Percentiles rank a stretch among this genome's conserved stretches.
These are phyloP conservation scores for Cistogaster globosa DNA, from an alignment of 2,888 invertebrate genomes.

Conservation along the genomic window DNA sequence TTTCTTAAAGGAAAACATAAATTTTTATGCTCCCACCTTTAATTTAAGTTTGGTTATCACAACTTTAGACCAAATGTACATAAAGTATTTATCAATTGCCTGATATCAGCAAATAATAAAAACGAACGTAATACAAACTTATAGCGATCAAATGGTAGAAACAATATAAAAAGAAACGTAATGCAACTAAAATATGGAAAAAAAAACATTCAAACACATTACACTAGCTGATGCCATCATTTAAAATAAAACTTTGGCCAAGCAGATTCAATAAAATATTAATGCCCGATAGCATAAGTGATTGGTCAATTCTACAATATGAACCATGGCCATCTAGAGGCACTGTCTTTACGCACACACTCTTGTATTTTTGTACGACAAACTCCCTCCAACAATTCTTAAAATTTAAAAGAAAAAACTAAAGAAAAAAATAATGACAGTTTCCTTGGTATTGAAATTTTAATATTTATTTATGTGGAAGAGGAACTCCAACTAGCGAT, in stretches of 20 bases:
- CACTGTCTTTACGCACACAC: conserved; percentile 9
- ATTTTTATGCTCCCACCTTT: neutral
- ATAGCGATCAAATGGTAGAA: conserved; percentile 56
- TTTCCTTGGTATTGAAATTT: conserved; percentile 27
- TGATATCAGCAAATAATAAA: conserved; percentile 74
- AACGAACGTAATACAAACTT: conserved; percentile 64
- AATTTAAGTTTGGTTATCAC: neutral
- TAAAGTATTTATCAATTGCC: conserved; percentile 76
- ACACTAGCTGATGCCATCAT: conserved; percentile 68
- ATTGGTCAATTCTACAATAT: conserved; percentile 76
- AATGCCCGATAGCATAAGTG: conserved; percentile 79
- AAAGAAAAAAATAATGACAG: conserved; percentile 27
- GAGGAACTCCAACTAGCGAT: conserved; percentile 55
- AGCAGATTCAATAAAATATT: conserved; percentile 77
- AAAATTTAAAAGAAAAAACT: conserved; percentile 3
- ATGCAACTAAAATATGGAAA: conserved; percentile 1
- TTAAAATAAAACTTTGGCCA: conserved; percentile 69
- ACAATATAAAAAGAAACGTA: conserved; percentile 39
- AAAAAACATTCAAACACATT: conserved; percentile 51
- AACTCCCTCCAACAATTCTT: conserved; percentile 58
- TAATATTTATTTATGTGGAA: conserved; percentile 56
- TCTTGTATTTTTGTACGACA: neutral
- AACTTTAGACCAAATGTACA: conserved; percentile 67
- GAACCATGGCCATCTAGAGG: conserved; percentile 60
- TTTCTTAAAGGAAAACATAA: neutral